Percentiles rank a stretch among this genome's conserved stretches.
phyloP scores from a whole-genome alignment of 2,113 vertebrate species.

The Nipponia nippon region DNA sequence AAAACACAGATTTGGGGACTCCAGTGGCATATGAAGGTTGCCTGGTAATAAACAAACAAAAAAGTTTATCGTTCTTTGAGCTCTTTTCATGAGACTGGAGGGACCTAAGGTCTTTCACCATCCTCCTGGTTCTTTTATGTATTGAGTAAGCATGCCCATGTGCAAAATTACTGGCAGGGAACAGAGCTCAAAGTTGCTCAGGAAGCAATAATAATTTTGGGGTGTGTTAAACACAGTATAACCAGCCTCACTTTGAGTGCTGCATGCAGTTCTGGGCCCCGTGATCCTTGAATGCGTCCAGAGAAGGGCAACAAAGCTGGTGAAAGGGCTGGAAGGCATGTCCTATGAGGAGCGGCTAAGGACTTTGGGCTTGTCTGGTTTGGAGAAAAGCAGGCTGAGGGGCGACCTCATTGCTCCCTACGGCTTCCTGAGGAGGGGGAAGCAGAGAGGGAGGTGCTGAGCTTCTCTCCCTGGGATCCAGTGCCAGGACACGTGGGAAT shows the following conservation, averaged over 20 bases:
- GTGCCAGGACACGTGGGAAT: fast-evolving
- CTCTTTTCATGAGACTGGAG: not conserved
- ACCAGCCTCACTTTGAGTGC: not conserved
- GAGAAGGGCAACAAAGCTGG: not conserved
- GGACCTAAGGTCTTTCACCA: not conserved
- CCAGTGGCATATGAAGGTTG: not conserved
- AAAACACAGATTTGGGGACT: not conserved
- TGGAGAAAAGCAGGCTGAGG: not conserved
- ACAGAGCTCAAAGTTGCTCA: not conserved
- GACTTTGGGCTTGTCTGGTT: not conserved
- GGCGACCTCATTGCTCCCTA: not conserved
- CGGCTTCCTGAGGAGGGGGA: not conserved
- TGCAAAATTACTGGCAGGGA: not conserved
- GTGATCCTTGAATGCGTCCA: not conserved
- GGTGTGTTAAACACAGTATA: not conserved
- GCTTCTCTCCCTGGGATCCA: not conserved
- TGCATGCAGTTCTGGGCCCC: not conserved
- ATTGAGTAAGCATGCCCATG: not conserved
- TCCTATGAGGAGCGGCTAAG: not conserved
- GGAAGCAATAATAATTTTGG: not conserved
- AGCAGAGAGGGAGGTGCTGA: not conserved
- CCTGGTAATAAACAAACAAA: not conserved
- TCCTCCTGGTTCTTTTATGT: not conserved
- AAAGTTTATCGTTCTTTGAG: not conserved
- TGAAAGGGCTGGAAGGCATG: not conserved